These are phyloP conservation scores for Neoarius graeffei DNA, from an alignment of 2,113 vertebrate genomes.

Conservation along the genomic window DNA sequence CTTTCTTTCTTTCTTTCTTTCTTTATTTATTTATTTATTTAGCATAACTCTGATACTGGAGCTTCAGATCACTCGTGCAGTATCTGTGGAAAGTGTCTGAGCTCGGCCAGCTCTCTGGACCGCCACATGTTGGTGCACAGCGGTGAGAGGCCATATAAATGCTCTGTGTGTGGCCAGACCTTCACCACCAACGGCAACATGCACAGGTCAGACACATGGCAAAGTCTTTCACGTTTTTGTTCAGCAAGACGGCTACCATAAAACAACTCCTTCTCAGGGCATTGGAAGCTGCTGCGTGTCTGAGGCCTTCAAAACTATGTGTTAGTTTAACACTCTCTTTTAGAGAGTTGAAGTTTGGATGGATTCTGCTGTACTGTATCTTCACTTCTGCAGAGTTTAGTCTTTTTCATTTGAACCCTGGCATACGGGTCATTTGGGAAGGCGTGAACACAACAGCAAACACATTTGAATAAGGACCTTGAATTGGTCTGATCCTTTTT, in stretches of 20 bases:
- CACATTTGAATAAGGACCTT: neutral
- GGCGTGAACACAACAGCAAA: neutral
- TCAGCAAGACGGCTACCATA: neutral
- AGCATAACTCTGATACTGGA: conserved; percentile 94
- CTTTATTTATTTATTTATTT: no score
- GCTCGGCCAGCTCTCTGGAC: conserved; percentile 96
- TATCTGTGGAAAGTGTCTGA: conserved; percentile 96
- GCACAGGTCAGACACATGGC: conserved; percentile 83
- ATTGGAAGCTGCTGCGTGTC: neutral
- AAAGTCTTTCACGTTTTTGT: neutral
- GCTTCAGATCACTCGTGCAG: conserved; percentile 94
- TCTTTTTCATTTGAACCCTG: neutral
- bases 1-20: neutral
- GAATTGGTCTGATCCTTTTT: neutral
- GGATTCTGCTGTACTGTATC: neutral
- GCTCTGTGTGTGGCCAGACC: conserved; percentile 89
- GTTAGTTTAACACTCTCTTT: neutral
- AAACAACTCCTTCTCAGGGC: neutral
- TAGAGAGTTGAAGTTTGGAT: neutral
- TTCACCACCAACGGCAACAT: conserved; percentile 99
- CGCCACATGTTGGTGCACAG: conserved; percentile 99
- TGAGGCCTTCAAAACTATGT: neutral
- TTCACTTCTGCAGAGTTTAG: neutral
- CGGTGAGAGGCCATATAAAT: conserved; percentile 95
- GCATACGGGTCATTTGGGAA: neutral